Evolutionary conservation across 2,797 vertebrate species (phyloP).

Genomic region (Esox lucius): DNA sequence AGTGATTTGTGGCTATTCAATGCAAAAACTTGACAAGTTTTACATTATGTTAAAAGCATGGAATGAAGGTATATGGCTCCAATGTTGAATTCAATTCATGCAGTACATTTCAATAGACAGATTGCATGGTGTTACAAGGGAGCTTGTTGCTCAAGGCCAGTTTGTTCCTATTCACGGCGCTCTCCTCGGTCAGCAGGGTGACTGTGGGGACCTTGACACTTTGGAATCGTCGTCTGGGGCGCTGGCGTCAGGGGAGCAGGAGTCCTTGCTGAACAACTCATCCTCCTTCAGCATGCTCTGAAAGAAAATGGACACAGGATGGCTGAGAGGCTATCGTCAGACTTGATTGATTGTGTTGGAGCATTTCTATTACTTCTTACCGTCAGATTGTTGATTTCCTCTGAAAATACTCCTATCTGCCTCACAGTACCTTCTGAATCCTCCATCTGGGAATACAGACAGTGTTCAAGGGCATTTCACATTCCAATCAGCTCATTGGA

Average conservation of each 20-base stretch:
- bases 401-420: conserved; percentile 91
- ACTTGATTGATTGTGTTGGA: neutral
- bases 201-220: conserved; percentile 58
- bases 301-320: conserved; percentile 26
- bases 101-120: conserved; percentile 52
- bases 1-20: conserved; percentile 9
- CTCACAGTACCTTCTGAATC: conserved; percentile 90
- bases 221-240: conserved; percentile 77
- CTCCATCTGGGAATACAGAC: conserved; percentile 80
- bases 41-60: conserved; percentile 28
- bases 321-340: neutral
- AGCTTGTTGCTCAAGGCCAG: too few relatives aligned
- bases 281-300: conserved; percentile 97
- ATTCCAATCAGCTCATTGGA: neutral
- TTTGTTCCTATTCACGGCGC: conserved; percentile 12
- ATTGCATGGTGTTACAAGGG: conserved; percentile 16
- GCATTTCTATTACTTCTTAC: conserved; percentile 69
- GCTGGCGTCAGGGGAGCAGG: conserved; percentile 72
- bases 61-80: conserved; percentile 14
- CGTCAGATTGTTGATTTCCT: conserved; percentile 94
- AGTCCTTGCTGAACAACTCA: conserved; percentile 81
- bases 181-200: neutral
- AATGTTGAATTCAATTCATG: conserved; percentile 46
- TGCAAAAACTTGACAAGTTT: conserved; percentile 10
- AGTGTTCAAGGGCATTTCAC: neutral